Evolutionary conservation across 2,113 vertebrate species (phyloP), one percentile per base, ranked within the genome.

Genomic region (Anhinga rufa): DNA sequence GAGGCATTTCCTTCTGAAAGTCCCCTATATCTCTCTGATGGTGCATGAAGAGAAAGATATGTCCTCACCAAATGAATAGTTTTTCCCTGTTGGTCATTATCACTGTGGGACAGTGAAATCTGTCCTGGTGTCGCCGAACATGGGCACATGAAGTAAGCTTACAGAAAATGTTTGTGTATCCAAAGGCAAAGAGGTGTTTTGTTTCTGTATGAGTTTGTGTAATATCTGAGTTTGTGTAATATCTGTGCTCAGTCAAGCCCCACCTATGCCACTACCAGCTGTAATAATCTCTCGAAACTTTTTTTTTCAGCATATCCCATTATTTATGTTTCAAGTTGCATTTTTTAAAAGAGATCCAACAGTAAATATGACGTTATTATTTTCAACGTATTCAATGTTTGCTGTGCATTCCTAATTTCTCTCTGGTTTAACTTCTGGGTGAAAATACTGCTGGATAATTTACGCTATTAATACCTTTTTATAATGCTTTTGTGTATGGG

Each of bases 1-100:
- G 90, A 97, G 83, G 92, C 70, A 82, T 95, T 92, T 95, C 68
- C 64, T 97, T 52, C 86, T 86, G 69, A 91, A 97, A 97, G 69
- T 90, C n/a, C 72, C 69, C 76, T 87, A 9, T 6, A 21, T 94
- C 93, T 96, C 95, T 90, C 86, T 91, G 81, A 82, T 93, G 72
- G 64, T 4, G 42, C 90, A 94, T 60, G 92, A 95, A 96, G 77
- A 82, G 66, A 76, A 21, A 90, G 82, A 89, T 97, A 25, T 21
- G 82, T 94, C 74, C 79, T 94, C 80, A 92, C 54, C 85, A 96
- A 96, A 76, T 74, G 87, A 76, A 25, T 51, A 38, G 51, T 36
- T 92, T 95, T 81, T 90, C 69, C 75, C 62, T 70, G 77, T 88
- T 97, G 95, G 92, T 90, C 95, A 93, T 97, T 90, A 93, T 79